phyloP scores from a whole-genome alignment of 2,797 vertebrate species.

The Sarcoramphus papa region DNA sequence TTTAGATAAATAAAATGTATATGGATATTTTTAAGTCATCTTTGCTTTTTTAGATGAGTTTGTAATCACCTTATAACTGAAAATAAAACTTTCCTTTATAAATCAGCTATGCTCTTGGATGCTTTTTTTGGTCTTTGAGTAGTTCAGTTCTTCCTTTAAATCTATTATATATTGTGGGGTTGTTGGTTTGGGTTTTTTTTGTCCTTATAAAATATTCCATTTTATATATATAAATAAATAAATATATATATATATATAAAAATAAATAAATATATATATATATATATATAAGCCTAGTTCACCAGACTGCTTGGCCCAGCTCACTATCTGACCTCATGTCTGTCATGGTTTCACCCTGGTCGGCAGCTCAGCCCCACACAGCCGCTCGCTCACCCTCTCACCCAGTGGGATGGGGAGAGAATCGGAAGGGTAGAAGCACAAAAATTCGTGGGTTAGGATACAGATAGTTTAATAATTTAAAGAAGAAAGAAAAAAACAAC shows the following conservation, averaged over 20 bases:
- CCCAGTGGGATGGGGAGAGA: no score
- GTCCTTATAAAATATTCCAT: background rate
- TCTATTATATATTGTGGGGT: background rate
- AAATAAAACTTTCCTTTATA: constrained; percentile 79
- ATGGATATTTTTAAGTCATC: constrained; percentile 80
- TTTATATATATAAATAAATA: background rate
- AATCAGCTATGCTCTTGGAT: background rate
- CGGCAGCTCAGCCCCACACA: background rate
- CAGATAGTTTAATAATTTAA: background rate
- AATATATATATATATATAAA: rapidly evolving
- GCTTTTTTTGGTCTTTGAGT: background rate
- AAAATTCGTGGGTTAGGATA: background rate
- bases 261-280: no score
- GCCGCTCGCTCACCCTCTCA: no score
- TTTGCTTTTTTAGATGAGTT: constrained; percentile 81
- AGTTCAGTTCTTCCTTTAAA: background rate
- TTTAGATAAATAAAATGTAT: constrained; percentile 79
- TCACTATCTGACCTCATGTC: background rate
- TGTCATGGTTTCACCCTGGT: background rate
- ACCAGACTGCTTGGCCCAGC: background rate
- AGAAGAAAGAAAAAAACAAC: background rate
- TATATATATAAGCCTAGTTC: background rate
- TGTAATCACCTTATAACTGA: constrained; percentile 79
- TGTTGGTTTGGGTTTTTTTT: background rate
- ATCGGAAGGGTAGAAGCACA: background rate